Conservation (phyloP, 92 coral and sea anemone species). For the Zoanthus solanderi region DNA sequence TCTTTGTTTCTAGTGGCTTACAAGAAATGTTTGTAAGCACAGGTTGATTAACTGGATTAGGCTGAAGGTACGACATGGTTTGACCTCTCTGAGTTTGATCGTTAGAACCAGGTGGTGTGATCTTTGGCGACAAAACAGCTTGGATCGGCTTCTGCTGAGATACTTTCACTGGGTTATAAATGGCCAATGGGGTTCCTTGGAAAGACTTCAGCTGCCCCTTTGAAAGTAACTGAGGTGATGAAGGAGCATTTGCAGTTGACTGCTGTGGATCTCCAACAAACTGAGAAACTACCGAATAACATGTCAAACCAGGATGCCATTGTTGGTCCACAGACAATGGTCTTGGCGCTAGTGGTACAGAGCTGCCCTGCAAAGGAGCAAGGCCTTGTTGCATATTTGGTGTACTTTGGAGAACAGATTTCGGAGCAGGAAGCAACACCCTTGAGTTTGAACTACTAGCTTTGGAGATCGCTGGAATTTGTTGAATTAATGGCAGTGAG, state of each 20-base stretch:
- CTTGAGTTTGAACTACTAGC: constrained; percentile 18
- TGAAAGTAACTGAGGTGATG: constrained; percentile 20
- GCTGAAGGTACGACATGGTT: neutral
- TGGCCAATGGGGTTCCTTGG: constrained; percentile 28
- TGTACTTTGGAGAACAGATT: constrained; percentile 9
- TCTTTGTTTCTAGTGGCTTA: constrained; percentile 4
- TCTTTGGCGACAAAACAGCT: constrained; percentile 15
- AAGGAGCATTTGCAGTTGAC: neutral
- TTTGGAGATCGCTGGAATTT: constrained; percentile 28
- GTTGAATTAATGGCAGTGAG: constrained; percentile 1
- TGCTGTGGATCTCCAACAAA: constrained; percentile 30
- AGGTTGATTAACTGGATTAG: neutral
- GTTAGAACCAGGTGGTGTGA: constrained; percentile 15
- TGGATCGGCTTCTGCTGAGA: constrained; percentile 21
- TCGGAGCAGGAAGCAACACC: constrained; percentile 36
- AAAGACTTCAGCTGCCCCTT: constrained; percentile 45
- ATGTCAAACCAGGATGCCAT: constrained; percentile 36
- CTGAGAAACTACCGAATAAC: neutral
- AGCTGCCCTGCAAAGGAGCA: constrained; percentile 7
- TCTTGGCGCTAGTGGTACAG: constrained; percentile 32
- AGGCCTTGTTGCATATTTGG: neutral
- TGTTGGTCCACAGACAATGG: constrained; percentile 28
- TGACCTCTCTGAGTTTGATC: constrained; percentile 16
- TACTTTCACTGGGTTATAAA: neutral
- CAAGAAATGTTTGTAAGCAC: neutral